Conservation (phyloP, 2,797 vertebrate species). For the Cryptoblepharus egeriae region DNA sequence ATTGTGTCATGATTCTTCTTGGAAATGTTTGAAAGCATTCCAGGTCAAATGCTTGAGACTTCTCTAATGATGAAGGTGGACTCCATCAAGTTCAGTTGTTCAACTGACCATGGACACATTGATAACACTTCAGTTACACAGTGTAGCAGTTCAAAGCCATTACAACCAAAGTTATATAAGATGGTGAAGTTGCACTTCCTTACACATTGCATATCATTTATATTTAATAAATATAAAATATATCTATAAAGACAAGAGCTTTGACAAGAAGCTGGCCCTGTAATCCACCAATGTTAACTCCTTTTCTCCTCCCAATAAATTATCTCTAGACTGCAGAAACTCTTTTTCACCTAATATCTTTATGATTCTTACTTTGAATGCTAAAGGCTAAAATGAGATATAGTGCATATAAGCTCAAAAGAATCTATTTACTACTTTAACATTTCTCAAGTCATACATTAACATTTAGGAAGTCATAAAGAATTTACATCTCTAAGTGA, state of each 20-base stretch:
- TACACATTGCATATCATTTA: constrained; percentile 69
- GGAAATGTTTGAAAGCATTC: too few species aligned
- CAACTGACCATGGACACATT: constrained; percentile 44
- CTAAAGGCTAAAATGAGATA: constrained; percentile 74
- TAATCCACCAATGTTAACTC: constrained; percentile 59
- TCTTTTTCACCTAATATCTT: constrained; percentile 55
- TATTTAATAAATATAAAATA: constrained; percentile 52
- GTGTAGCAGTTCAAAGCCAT: constrained; percentile 57
- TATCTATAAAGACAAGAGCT: constrained; percentile 37
- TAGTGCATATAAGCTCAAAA: constrained; percentile 68
- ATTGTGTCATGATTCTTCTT: too few species aligned
- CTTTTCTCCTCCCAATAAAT: constrained; percentile 63
- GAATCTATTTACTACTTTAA: constrained; percentile 80
- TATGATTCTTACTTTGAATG: constrained; percentile 70
- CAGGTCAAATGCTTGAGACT: too few species aligned
- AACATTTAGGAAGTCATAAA: constrained; percentile 81
- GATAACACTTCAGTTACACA: constrained; percentile 45
- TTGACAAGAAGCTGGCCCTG: constrained; percentile 56
- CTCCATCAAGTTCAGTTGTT: constrained; percentile 16
- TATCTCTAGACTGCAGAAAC: constrained; percentile 68
- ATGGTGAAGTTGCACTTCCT: constrained; percentile 52
- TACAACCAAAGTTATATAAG: constrained; percentile 39
- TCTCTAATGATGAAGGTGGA: not conserved
- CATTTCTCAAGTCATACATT: constrained; percentile 81
- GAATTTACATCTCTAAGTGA: constrained; percentile 80